Conservation (phyloP, 2,113 vertebrate genomes). For the Telmatochromis brichardi region DNA sequence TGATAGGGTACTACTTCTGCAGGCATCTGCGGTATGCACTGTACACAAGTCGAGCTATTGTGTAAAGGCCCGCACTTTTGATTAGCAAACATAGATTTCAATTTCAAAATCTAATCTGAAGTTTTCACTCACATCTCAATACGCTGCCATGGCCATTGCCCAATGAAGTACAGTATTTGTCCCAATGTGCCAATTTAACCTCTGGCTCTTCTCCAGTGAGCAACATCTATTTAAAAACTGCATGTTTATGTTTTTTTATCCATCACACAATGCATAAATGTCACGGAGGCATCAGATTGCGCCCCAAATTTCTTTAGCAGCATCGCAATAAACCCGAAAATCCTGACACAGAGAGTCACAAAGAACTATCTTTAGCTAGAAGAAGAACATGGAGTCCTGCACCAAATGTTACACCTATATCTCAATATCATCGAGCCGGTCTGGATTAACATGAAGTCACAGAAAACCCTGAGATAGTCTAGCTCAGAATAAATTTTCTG, state of each 20-base stretch:
- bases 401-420: not conserved
- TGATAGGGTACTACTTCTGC: conserved; percentile 53
- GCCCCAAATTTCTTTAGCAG: not conserved
- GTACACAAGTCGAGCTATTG: conserved; percentile 60
- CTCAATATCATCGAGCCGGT: not conserved
- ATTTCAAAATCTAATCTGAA: conserved; percentile 40
- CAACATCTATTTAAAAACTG: not conserved
- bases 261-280: not conserved
- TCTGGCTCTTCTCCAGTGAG: not conserved
- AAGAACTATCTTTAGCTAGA: not conserved
- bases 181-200: not conserved
- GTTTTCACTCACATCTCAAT: conserved; percentile 28
- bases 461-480: not conserved
- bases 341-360: not conserved
- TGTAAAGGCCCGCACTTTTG: conserved; percentile 23
- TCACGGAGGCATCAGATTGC: not conserved
- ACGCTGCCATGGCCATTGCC: not conserved
- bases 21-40: conserved; percentile 60
- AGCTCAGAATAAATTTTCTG: not conserved
- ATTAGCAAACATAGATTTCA: conserved; percentile 53
- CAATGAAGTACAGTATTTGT: conserved; percentile 22
- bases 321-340: not conserved
- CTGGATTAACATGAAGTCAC: not conserved
- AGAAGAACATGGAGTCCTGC: not conserved
- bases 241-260: not conserved